Evolutionary conservation across 2,888 invertebrate species (phyloP).

Genomic region (Mycogona germanica): DNA sequence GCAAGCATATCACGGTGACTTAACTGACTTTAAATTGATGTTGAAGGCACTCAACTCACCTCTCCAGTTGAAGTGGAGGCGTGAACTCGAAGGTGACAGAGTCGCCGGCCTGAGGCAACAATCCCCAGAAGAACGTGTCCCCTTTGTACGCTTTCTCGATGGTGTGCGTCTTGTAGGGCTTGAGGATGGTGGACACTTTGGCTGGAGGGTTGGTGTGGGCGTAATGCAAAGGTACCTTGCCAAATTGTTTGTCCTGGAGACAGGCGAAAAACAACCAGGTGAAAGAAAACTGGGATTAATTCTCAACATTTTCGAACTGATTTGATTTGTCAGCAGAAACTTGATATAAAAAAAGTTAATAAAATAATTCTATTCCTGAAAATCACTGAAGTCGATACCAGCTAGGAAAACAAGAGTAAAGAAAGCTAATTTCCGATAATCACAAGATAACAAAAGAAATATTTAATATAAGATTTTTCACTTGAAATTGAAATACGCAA

Average conservation of each 20-base stretch:
- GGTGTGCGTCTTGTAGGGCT: slow-evolving; percentile 64
- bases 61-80: slow-evolving; percentile 53
- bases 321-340: too few species aligned
- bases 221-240: slow-evolving; percentile 62
- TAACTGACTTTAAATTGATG: too few species aligned
- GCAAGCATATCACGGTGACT: too few species aligned
- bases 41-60: slow-evolving; percentile 40
- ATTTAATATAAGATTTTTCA: too few species aligned
- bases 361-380: too few species aligned
- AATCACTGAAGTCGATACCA: too few species aligned
- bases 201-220: slow-evolving; percentile 67
- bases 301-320: too few species aligned
- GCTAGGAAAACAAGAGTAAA: too few species aligned
- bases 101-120: slow-evolving; percentile 70
- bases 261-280: slow-evolving; percentile 14
- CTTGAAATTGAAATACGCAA: too few species aligned
- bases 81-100: slow-evolving; percentile 64
- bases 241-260: slow-evolving; percentile 72
- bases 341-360: not conserved
- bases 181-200: slow-evolving; percentile 55
- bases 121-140: slow-evolving; percentile 81
- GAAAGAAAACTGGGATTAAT: too few species aligned
- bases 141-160: slow-evolving; percentile 73
- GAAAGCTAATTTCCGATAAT: too few species aligned
- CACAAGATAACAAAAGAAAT: too few species aligned